phyloP scores from a whole-genome alignment of 2,797 vertebrate species.

The Argya squamiceps region DNA sequence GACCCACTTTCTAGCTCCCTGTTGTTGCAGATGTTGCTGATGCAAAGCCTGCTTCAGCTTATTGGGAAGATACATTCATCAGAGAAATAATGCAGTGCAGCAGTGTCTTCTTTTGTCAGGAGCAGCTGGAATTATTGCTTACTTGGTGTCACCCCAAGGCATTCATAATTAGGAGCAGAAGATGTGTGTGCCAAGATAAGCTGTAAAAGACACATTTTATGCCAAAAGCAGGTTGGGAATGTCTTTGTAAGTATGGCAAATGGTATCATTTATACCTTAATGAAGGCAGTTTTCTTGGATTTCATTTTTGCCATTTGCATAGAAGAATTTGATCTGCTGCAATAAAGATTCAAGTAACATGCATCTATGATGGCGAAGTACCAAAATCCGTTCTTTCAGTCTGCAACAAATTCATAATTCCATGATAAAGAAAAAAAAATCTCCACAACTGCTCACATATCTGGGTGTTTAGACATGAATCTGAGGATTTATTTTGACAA shows the following conservation, averaged over 20 bases:
- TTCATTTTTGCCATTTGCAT: conserved; percentile 50
- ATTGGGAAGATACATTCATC: conserved; percentile 46
- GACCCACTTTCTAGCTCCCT: conserved; percentile 58
- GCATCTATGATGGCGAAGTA: background rate
- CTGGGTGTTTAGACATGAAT: background rate
- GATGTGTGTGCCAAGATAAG: conserved; percentile 38
- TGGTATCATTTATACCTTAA: conserved; percentile 61
- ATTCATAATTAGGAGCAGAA: conserved; percentile 62
- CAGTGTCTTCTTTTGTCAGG: conserved; percentile 46
- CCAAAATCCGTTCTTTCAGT: conserved; percentile 10
- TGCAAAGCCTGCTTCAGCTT: conserved; percentile 39
- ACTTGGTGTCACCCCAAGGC: conserved; percentile 54
- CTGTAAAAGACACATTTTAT: conserved; percentile 59
- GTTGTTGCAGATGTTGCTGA: conserved; percentile 59
- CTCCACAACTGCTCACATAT: background rate
- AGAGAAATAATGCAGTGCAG: conserved; percentile 59
- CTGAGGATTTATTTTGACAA: background rate
- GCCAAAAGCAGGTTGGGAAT: conserved; percentile 64
- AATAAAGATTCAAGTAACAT: conserved; percentile 36
- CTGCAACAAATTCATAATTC: background rate
- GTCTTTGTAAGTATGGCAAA: conserved; percentile 58
- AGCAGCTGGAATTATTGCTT: conserved; percentile 69
- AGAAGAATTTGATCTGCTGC: conserved; percentile 49
- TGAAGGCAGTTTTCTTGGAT: conserved; percentile 57
- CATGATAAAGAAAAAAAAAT: background rate